Percentiles rank a stretch among this genome's conserved stretches.
phyloP scores from a whole-genome alignment of 2,797 vertebrate species.

The Austrolebias charrua region DNA sequence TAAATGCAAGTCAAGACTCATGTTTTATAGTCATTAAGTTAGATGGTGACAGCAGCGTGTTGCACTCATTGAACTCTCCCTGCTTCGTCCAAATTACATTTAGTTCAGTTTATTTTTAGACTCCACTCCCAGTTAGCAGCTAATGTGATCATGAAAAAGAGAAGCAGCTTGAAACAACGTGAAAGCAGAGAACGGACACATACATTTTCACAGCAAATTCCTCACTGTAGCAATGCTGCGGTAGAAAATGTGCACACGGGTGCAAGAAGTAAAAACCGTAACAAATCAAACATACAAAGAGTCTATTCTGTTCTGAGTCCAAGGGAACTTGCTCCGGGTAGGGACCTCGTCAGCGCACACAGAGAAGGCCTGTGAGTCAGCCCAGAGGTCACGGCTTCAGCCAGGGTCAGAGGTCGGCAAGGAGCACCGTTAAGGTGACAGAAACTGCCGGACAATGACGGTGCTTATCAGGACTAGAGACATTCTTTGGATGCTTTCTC shows the following conservation, averaged over 20 bases:
- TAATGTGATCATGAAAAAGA: conserved; percentile 30
- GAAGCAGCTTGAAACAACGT: conserved; percentile 35
- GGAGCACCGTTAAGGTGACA: conserved; percentile 39
- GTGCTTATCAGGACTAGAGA: conserved; percentile 55
- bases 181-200: conserved; percentile 19
- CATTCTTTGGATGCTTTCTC: conserved; percentile 61
- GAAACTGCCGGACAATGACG: conserved; percentile 45
- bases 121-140: conserved; percentile 41
- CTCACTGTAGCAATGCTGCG: conserved; percentile 1
- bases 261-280: conserved; percentile 59
- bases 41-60: conserved; percentile 42
- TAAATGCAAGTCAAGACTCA: conserved; percentile 65
- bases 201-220: conserved; percentile 44
- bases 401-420: conserved; percentile 59
- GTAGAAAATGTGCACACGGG: conserved; percentile 42
- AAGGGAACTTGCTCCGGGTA: conserved; percentile 55
- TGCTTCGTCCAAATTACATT: conserved; percentile 65
- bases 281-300: conserved; percentile 77
- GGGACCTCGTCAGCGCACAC: conserved; percentile 36
- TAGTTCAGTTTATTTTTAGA: conserved; percentile 67
- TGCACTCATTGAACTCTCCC: conserved; percentile 49
- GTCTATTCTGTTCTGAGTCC: conserved; percentile 71
- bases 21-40: conserved; percentile 62
- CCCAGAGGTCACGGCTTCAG: conserved; percentile 41
- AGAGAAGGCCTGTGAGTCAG: conserved; percentile 61